Evolutionary conservation across 2,888 invertebrate species (phyloP).

Genomic region (Rhamphomyia laevipes): DNA sequence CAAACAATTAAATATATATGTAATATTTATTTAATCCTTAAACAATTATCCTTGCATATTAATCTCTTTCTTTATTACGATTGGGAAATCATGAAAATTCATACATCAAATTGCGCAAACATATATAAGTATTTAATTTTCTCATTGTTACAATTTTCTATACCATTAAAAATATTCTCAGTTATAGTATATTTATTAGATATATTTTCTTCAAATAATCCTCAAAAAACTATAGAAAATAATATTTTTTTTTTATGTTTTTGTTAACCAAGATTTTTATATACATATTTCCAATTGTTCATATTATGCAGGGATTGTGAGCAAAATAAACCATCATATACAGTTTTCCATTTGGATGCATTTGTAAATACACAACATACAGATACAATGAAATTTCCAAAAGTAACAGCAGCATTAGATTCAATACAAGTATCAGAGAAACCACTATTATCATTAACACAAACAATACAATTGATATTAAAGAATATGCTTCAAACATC

Average conservation of each 20-base stretch:
- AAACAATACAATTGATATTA: slow-evolving; percentile 33
- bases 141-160: no score
- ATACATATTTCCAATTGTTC: background rate
- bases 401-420: slow-evolving; percentile 34
- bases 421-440: slow-evolving; percentile 33
- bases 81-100: background rate
- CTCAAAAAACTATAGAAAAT: no score
- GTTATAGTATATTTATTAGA: no score
- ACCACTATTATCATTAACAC: slow-evolving; percentile 31
- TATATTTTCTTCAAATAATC: no score
- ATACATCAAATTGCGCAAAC: no score
- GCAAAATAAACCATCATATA: slow-evolving; percentile 58
- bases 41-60: no score
- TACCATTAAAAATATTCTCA: no score
- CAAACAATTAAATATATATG: no score
- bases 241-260: slow-evolving; percentile 4
- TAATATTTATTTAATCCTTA: no score
- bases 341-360: slow-evolving; percentile 57
- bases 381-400: slow-evolving; percentile 35
- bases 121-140: no score
- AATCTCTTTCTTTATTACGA: no score
- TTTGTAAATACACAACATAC: slow-evolving; percentile 49
- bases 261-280: background rate
- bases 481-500: slow-evolving; percentile 36
- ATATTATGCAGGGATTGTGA: slow-evolving; percentile 52